Base-by-base conservation (phyloP, 2,797 vertebrate genomes). In the Pyrocephalus nanus region DNA sequence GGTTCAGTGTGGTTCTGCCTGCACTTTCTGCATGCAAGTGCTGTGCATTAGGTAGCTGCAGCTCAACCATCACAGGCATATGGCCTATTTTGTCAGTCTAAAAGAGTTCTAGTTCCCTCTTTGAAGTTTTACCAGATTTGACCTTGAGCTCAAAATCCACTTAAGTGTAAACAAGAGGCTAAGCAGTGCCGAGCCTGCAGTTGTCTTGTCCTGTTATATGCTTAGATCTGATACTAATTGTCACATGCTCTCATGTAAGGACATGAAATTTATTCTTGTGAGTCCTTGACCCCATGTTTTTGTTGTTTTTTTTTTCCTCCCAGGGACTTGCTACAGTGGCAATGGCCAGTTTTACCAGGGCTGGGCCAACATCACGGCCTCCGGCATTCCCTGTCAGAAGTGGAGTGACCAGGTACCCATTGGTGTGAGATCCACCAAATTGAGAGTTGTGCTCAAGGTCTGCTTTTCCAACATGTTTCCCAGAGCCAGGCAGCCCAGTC, bases 341-440 rank as follows among this genome's bases (percentile, higher is more conserved):
- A 98, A 97, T 81, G 99, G 99, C 6, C 98, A 97, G 54, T 98
- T 98, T 96, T 99, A 99, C 88, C 98, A 98, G 95, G 99, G 99
- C n/a, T 95, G 32, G 7, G n/a, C 96, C 65, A 99, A 99, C 4
- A n/a, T 97, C 73, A 99, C 99, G 0, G 94, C 92, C 76, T 99
- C 99, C 3, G 98, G 98, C 47, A 97, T 97, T 73, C 97, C 97
- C 5, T 99, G 99, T 96, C 99, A 99, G 96, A 97, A 97, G 47
- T 99, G 99, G 99, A 98, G 95, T 17, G 97, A 98, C 40, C 97
- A 98, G 97, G 97, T 97, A 22, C 0, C 84, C 9, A 16, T 29
- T 30, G 40, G 21, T 71, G 40, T 86, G 75, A 77, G 65, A 87
- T 32, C 14, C 47, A 36, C 17, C 1, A 15, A 60, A 64, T 0